Percentiles rank a stretch among this genome's conserved stretches.
Conservation (phyloP, 2,888 invertebrate genomes). For the Yponomeuta sedellus region DNA sequence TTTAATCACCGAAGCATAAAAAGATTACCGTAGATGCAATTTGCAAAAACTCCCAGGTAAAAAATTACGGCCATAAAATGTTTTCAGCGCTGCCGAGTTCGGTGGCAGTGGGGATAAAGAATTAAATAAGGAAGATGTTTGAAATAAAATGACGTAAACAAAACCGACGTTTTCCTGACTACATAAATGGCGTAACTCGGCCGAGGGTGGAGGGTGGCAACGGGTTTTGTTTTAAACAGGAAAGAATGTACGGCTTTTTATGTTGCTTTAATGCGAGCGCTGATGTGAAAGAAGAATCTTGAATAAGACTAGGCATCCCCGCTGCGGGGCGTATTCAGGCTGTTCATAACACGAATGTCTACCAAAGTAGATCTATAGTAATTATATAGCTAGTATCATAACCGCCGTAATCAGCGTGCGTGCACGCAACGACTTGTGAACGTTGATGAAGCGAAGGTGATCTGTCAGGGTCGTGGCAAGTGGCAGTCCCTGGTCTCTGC, state of each 20-base stretch:
- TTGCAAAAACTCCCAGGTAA: neutral
- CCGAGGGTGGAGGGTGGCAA: neutral
- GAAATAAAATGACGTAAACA: constrained; percentile 3
- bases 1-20: no score
- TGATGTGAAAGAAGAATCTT: neutral
- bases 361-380: no score
- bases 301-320: neutral
- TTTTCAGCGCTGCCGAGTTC: neutral
- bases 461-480: no score
- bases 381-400: no score
- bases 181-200: constrained; percentile 1
- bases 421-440: no score
- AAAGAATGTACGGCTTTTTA: neutral
- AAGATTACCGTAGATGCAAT: no score
- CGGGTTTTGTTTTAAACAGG: neutral
- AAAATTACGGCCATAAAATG: neutral
- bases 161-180: constrained; percentile 1
- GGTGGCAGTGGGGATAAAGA: neutral
- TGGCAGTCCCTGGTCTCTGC: no score
- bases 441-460: no score
- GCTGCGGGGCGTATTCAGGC: neutral
- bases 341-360: neutral
- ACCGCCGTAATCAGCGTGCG: no score
- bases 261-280: neutral
- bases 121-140: constrained; percentile 3